These are phyloP conservation scores for Bothrops jararaca DNA, from an alignment of 2,113 vertebrate genomes.

Conservation along the genomic window DNA sequence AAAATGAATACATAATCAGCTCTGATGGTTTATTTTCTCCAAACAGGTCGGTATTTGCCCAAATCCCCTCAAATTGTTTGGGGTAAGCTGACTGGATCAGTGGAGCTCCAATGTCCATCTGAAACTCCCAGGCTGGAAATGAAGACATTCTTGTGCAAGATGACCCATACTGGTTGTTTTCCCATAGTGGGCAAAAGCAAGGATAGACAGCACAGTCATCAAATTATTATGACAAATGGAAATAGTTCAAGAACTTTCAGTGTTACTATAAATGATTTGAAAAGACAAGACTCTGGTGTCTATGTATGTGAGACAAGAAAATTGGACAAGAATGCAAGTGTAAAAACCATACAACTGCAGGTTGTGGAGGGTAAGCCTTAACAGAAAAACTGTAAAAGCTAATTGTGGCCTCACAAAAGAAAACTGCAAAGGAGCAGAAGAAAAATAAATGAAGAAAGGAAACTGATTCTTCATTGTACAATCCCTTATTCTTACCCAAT, in stretches of 20 bases:
- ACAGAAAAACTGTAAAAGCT: background rate
- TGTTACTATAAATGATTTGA: slow-evolving; percentile 51
- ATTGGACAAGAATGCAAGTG: accelerated
- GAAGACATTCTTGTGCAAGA: slow-evolving; percentile 54
- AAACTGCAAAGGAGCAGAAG: background rate
- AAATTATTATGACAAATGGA: slow-evolving; percentile 23
- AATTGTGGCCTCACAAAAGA: background rate
- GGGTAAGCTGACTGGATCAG: slow-evolving; percentile 30
- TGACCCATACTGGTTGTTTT: slow-evolving; percentile 6
- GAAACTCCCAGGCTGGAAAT: accelerated
- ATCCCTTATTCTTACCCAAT: background rate
- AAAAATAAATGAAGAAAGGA: background rate
- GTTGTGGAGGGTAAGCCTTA: slow-evolving; percentile 45
- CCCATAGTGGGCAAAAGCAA: slow-evolving; percentile 8
- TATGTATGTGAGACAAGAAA: slow-evolving; percentile 46
- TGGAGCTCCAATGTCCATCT: slow-evolving; percentile 43
- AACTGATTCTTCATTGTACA: background rate
- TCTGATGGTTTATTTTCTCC: background rate
- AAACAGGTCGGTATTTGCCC: accelerated
- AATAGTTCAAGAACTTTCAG: slow-evolving; percentile 42
- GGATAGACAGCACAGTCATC: slow-evolving; percentile 5
- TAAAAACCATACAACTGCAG: slow-evolving; percentile 20
- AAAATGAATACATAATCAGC: accelerated
- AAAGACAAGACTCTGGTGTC: slow-evolving; percentile 41
- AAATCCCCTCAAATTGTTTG: background rate